phyloP scores from a whole-genome alignment of 2,113 vertebrate species.

The Rhynchopsitta pachyrhyncha region DNA sequence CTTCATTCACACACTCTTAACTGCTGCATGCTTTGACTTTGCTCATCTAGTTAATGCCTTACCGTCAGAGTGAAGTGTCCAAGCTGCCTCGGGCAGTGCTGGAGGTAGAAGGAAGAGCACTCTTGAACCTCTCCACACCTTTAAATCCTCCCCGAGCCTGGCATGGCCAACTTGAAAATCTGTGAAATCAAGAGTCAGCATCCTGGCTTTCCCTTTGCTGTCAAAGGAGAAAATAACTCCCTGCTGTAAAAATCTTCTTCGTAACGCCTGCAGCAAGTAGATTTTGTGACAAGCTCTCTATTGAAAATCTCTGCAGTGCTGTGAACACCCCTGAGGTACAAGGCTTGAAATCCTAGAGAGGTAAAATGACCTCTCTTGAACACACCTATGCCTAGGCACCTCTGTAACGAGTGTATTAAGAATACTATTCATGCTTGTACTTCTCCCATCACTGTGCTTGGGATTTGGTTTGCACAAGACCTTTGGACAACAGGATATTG shows the following conservation, averaged over 20 bases:
- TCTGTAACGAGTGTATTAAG: neutral
- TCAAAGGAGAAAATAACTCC: neutral
- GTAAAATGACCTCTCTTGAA: neutral
- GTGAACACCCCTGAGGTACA: neutral
- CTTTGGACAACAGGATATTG: neutral
- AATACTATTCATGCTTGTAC: neutral
- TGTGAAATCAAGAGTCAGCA: neutral
- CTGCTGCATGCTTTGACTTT: neutral
- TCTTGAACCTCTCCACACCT: neutral
- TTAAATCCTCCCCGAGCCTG: neutral
- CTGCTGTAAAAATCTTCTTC: neutral
- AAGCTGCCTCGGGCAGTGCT: neutral
- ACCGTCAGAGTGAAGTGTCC: neutral
- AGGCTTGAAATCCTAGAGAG: neutral
- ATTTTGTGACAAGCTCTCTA: neutral
- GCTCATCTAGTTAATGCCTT: neutral
- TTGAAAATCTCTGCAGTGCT: neutral
- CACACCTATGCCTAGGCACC: neutral
- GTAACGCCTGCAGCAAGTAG: neutral
- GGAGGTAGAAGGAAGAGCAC: neutral
- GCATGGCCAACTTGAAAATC: neutral
- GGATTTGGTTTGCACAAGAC: neutral
- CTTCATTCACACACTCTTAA: neutral
- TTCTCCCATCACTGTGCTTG: neutral
- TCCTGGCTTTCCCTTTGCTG: neutral